These are phyloP conservation scores for Hofmannophila pseudospretella DNA, from an alignment of 2,888 invertebrate genomes.

Conservation along the genomic window DNA sequence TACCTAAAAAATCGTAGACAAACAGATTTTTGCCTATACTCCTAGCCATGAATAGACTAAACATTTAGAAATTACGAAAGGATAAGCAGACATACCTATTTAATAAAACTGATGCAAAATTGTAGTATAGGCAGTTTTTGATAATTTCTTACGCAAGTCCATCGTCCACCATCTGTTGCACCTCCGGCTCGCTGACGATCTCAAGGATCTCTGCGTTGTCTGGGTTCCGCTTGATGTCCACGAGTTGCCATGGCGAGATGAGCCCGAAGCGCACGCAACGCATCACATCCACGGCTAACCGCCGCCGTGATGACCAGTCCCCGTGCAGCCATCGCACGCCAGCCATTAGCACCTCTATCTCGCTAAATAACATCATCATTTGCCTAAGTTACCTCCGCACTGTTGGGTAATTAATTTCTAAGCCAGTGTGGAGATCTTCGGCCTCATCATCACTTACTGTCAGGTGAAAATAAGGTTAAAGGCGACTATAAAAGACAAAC, in stretches of 20 bases:
- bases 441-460: too few species aligned
- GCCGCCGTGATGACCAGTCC: constrained; percentile 81
- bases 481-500: too few species aligned
- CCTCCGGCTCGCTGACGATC: constrained; percentile 80
- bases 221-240: constrained; percentile 85
- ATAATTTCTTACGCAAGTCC: constrained; percentile 89
- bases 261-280: constrained; percentile 87
- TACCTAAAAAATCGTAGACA: too few species aligned
- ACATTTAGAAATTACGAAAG: too few species aligned
- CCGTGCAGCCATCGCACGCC: constrained; percentile 88
- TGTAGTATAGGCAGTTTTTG: too few species aligned
- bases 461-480: too few species aligned
- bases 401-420: too few species aligned
- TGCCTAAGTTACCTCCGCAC: not conserved
- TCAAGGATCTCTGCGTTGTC: constrained; percentile 85
- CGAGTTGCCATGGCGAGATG: constrained; percentile 88
- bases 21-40: too few species aligned
- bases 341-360: constrained; percentile 88
- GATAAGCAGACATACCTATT: too few species aligned
- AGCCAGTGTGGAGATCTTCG: too few species aligned
- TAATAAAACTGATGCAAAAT: too few species aligned
- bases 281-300: constrained; percentile 79
- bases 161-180: constrained; percentile 88
- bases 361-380: constrained; percentile 36
- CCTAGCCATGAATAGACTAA: too few species aligned